These are phyloP conservation scores for Melanitta fusca DNA, from an alignment of 2,797 vertebrate species.

Conservation along the genomic window DNA sequence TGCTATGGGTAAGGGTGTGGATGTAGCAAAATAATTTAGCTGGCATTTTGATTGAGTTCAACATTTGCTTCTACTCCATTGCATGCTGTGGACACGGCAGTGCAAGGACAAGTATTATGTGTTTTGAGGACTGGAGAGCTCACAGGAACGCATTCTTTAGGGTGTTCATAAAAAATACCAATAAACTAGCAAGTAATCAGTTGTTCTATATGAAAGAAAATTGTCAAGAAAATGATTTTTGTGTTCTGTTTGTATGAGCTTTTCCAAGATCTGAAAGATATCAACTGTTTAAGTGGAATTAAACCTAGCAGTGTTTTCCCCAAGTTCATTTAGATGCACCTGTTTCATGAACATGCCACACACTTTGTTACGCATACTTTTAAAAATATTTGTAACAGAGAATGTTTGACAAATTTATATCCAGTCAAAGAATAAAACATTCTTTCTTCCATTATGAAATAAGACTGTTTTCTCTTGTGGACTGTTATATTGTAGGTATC, in stretches of 20 bases:
- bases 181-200: not conserved
- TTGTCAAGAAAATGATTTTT: not conserved
- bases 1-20: not conserved
- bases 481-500: not conserved
- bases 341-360: not conserved
- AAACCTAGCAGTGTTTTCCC: not conserved
- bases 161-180: not conserved
- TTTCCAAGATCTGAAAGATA: not conserved
- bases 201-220: not conserved
- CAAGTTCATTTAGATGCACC: not conserved
- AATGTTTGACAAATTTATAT: not conserved
- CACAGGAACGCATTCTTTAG: not conserved
- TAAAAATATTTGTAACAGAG: not conserved
- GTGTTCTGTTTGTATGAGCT: not conserved
- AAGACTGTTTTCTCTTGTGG: not conserved
- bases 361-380: rapidly evolving
- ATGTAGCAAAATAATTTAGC: not conserved
- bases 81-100: not conserved
- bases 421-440: not conserved
- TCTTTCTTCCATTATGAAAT: not conserved
- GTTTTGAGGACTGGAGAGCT: not conserved
- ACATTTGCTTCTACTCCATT: not conserved
- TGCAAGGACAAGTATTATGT: not conserved
- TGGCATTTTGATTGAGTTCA: not conserved
- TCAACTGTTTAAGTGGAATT: not conserved